Evolutionary conservation across 2,113 vertebrate genomes (phyloP), one percentile per base, ranked within the genome.

Genomic region (Triplophysa rosa): DNA sequence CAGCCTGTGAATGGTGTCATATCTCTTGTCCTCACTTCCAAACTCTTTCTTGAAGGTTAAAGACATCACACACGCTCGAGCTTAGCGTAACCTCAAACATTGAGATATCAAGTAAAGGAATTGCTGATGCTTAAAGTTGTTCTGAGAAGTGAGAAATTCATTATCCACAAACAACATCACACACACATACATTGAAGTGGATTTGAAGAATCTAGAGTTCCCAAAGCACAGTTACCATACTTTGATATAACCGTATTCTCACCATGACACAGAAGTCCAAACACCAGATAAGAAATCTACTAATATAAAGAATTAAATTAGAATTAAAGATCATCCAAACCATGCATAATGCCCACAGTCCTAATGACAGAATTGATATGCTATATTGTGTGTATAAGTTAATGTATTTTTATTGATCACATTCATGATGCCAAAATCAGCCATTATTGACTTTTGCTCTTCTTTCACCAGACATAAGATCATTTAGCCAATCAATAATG

Each of bases 391-490:
- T 58, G 54, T 58, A n/a, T 14, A 24, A 61, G 26, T 73, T 78
- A 67, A 78, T 73, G 42, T 67, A 45, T 52, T 73, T 71, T 45
- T 45, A 54, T 24, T 66, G 58, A 66, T 78, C 17, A 0, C 47
- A 52, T 78, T 78, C 63, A 81, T 64, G 64, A 49, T 23, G 42
- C 63, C 74, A 73, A 61, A 78, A 70, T 69, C 78, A 81, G 74
- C 26, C 74, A 52, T 52, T 52, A 79, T 82, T 78, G 76, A 82
- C 74, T 62, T 79, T 37, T 14, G 19, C 70, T 79, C 76, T 8
- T 82, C 76, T 84, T 84, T 82, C 76, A 82, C 63, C 64, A 84
- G 56, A 84, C 64, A 75, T 37, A 8, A 40, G 47, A 78, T 84
- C 71, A 64, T 79, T 81, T 47, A 79, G 58, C 11, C 2, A 4